phyloP scores from a whole-genome alignment of 2,888 invertebrate species.

The Mechanitis mazaeus region DNA sequence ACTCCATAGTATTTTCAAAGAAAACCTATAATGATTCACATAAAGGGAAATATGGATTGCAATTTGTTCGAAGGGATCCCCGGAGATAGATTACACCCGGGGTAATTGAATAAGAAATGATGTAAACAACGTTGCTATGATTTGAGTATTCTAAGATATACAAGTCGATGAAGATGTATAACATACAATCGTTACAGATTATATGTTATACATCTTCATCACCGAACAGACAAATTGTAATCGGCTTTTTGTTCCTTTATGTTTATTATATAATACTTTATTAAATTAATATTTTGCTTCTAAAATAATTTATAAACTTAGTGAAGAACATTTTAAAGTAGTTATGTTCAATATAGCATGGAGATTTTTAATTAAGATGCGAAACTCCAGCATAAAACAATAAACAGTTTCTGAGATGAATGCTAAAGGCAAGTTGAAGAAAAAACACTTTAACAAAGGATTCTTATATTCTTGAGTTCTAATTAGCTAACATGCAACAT shows the following conservation, averaged over 20 bases:
- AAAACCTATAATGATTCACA: slow-evolving; percentile 1
- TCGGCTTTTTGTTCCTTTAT: no score
- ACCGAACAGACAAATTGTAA: no score
- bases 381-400: slow-evolving; percentile 1
- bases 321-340: background rate
- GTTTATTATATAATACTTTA: no score
- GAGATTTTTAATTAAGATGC: slow-evolving; percentile 7
- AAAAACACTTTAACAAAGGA: background rate
- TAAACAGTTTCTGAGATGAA: background rate
- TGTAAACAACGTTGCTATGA: slow-evolving; percentile 18
- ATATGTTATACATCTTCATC: no score
- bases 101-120: slow-evolving; percentile 22
- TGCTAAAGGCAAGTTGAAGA: slow-evolving; percentile 1
- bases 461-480: background rate
- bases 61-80: slow-evolving; percentile 24
- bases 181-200: no score
- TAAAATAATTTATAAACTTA: background rate
- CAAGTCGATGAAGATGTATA: no score
- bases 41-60: slow-evolving; percentile 21
- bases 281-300: background rate
- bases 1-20: slow-evolving; percentile 4
- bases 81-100: slow-evolving; percentile 18
- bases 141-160: background rate
- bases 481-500: background rate
- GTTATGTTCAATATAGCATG: slow-evolving; percentile 4